phyloP scores from a whole-genome alignment of 2,797 vertebrate genomes.

The Neopelma chrysocephalum region DNA sequence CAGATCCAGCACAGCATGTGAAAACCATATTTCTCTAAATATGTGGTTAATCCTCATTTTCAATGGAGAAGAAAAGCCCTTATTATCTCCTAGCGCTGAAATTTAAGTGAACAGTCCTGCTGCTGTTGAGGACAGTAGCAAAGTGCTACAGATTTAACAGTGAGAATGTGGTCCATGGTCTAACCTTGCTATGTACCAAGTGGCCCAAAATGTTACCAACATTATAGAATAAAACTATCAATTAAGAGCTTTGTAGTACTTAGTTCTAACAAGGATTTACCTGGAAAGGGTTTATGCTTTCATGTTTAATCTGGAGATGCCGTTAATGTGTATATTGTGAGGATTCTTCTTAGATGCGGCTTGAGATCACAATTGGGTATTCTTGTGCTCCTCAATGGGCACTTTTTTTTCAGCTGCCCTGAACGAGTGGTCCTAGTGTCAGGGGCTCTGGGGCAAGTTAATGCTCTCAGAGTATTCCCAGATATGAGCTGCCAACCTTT shows the following conservation, averaged over 20 bases:
- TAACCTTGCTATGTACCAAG: background rate
- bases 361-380: background rate
- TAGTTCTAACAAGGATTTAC: background rate
- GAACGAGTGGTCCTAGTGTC: background rate
- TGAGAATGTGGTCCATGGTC: background rate
- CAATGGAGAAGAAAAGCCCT: background rate
- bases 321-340: background rate
- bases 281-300: background rate
- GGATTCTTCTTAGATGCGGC: background rate
- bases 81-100: background rate
- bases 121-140: background rate
- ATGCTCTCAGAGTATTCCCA: background rate
- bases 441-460: background rate
- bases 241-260: background rate
- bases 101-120: background rate
- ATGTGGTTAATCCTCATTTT: background rate
- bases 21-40: constrained; percentile 11
- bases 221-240: background rate
- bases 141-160: background rate
- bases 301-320: background rate
- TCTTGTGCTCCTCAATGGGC: background rate
- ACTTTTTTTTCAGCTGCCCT: background rate
- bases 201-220: background rate
- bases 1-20: constrained; percentile 7
- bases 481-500: background rate